phyloP scores from a whole-genome alignment of 2,888 invertebrate genomes.

The Brachynemurus nebulosus region DNA sequence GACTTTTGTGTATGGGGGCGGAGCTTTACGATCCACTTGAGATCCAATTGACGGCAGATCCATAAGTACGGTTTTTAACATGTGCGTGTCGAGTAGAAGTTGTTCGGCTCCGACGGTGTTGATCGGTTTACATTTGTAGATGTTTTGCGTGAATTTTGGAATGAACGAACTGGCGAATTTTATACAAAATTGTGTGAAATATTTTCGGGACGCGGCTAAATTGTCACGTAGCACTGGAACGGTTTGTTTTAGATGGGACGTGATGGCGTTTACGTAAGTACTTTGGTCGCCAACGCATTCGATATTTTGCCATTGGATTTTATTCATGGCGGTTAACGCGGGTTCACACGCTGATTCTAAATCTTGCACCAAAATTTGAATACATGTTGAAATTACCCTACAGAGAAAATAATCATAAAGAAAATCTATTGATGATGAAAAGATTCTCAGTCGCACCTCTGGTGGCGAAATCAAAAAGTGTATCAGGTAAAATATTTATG shows the following conservation, averaged over 20 bases:
- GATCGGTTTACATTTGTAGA: constrained; percentile 84
- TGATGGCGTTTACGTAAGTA: constrained; percentile 81
- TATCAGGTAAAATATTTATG: too few species aligned
- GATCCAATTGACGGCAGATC: constrained; percentile 89
- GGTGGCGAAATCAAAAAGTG: too few species aligned
- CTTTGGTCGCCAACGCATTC: constrained; percentile 96
- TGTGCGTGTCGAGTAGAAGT: constrained; percentile 82
- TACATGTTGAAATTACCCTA: constrained; percentile 70
- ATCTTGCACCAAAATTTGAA: constrained; percentile 86
- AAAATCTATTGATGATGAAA: too few species aligned
- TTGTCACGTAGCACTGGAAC: constrained; percentile 84
- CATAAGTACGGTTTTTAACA: constrained; percentile 84
- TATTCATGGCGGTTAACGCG: constrained; percentile 81
- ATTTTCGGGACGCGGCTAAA: constrained; percentile 82
- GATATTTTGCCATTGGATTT: constrained; percentile 85
- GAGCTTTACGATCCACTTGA: constrained; percentile 75
- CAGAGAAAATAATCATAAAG: too few species aligned
- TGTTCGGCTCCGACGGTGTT: constrained; percentile 90
- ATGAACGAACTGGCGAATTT: constrained; percentile 93
- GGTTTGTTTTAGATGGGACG: constrained; percentile 70
- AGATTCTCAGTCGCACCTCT: too few species aligned
- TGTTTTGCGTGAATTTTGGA: constrained; percentile 80
- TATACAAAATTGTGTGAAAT: constrained; percentile 95
- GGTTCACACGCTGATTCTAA: constrained; percentile 90
- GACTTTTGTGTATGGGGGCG: constrained; percentile 71